Base-by-base conservation (phyloP, 2,888 invertebrate species). In the Tridacna crocea region DNA sequence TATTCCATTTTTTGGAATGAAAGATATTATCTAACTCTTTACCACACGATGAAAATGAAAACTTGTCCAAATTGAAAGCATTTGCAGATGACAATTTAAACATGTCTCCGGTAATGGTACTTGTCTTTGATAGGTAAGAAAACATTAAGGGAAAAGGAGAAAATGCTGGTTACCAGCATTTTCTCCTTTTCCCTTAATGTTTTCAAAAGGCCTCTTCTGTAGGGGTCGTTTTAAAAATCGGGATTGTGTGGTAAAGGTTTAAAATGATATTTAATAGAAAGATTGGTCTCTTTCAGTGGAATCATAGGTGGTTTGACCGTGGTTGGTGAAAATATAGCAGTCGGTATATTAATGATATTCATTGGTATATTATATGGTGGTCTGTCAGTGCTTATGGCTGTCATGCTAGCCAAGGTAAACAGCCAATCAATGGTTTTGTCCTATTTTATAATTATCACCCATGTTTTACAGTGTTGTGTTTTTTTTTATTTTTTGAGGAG, bases 381-480 rank as follows among this genome's bases (percentile, higher is more conserved):
- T n/a, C 80, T 90, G 80, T 90, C 92, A 70, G 81, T 90, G 46
- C 79, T 91, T 68, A 84, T 84, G 68, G 90, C 98, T 87, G 96
- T 98, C 94, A 95, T 98, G 90, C 96, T 99, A 90, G 96, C 97
- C 68, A 98, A 98, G 97, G 98, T 98, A 96, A 73, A 61, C 63
- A n/a, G 24, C 15, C 2, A 63, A 26, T 63, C 63, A 63, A 63
- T 63, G 63, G 63, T 17, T 22, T 22, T n/a, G 55, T 15, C 55
- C 19, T 15, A 55, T 55, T 55, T 55, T 19, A 3, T 6, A 36
- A 36, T 36, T 36, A 19, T 55, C 55, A 55, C 55, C 55, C 15
- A 55, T 55, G 19, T 55, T 55, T 19, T 55, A 55, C 8, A 10
- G 3, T 55, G 19, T 55, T 11, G 11, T 51, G 51, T 51, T 15